Percentiles rank a stretch among this genome's conserved stretches.
Conservation (phyloP, 2,113 vertebrate genomes). For the Dasypus novemcinctus region DNA sequence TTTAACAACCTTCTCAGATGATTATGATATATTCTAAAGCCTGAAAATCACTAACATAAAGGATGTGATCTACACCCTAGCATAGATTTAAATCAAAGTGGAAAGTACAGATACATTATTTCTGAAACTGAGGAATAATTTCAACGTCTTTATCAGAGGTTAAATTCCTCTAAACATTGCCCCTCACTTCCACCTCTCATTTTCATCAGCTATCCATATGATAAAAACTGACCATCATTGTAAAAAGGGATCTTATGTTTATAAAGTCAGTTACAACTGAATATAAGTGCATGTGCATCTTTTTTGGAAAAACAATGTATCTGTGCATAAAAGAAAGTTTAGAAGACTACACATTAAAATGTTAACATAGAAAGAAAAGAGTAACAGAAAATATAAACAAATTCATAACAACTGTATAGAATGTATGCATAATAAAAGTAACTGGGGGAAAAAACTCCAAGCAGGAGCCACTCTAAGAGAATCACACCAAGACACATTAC, state of each 20-base stretch:
- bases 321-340: background rate
- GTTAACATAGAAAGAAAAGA: background rate
- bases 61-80: background rate
- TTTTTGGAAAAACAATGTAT: background rate
- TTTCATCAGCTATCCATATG: background rate
- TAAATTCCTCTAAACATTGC: background rate
- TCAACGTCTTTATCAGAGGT: background rate
- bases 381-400: conserved; percentile 13
- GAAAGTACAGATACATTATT: background rate
- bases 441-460: background rate
- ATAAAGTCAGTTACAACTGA: background rate
- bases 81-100: background rate
- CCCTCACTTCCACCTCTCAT: background rate
- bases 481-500: too few species aligned
- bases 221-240: background rate
- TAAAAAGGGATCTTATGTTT: background rate
- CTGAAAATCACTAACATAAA: background rate
- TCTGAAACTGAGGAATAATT: conserved; percentile 22
- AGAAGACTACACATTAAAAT: background rate
- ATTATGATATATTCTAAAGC: background rate
- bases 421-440: background rate
- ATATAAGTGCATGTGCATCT: background rate
- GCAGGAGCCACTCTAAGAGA: too few species aligned
- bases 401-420: background rate
- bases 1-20: background rate